Evolutionary conservation across 2,113 vertebrate genomes (phyloP), one percentile per base, ranked within the genome.

Genomic region (Hepsetus odoe): DNA sequence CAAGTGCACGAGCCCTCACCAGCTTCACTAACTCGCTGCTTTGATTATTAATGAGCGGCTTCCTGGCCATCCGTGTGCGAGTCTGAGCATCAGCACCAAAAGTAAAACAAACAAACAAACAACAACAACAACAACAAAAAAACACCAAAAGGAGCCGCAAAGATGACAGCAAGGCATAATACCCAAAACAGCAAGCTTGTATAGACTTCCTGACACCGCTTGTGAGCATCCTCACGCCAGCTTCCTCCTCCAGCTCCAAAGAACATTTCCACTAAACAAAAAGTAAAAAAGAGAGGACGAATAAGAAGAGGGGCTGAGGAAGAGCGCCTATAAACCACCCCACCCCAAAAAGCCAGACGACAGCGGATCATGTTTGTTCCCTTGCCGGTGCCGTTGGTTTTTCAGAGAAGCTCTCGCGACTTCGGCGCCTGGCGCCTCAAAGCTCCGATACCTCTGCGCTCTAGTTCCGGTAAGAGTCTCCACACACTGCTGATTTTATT

Each of bases 351-450:
- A 67, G 20, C 82, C 87, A 89, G 88, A 90, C 88, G 89, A 92
- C 89, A 88, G 90, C 90, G 92, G 91, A 91, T 89, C 86, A 90
- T 93, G 91, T 92, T 90, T 85, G 87, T 91, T 86, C 88, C 89
- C 86, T 89, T 94, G 90, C 89, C 92, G 86, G 88, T 91, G 87
- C 93, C 92, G 91, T 93, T 94, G 90, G 92, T 94, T 87, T 94
- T 94, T 92, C 94, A 94, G 91, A 94, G 94, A 93, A 91, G 92
- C 88, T 91, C 92, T 87, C 92, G 92, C 86, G 94, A 94, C 88
- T 90, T 92, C 91, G 90, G 89, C 91, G 91, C 93, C 90, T 94
- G 94, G 94, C 92, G 91, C 88, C 91, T 94, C 88, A 94, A 94
- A 90, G 93, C 92, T 85, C 93, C 93, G 90, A 91, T 92, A 91